Percentiles rank a stretch among this genome's conserved stretches.
Conservation (phyloP, 2,888 invertebrate genomes). For the Drosophila fungiperda region DNA sequence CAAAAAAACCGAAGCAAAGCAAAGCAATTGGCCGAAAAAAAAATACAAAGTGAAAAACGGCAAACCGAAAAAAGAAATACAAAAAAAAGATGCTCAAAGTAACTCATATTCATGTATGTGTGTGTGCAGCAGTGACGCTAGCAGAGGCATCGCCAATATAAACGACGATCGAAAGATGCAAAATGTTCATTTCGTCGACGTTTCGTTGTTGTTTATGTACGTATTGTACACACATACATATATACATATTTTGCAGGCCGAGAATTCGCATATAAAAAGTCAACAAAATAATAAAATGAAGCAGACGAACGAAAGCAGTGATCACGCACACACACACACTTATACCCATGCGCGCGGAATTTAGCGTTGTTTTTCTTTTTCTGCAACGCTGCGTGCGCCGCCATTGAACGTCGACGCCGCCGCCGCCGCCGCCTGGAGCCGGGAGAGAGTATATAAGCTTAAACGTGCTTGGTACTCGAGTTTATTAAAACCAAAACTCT, state of each 20-base stretch:
- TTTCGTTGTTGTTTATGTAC: conserved; percentile 62
- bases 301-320: conserved; percentile 76
- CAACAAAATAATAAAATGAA: conserved; percentile 79
- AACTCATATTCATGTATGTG: conserved; percentile 63
- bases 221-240: conserved; percentile 17
- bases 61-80: conserved; percentile 59
- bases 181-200: conserved; percentile 75
- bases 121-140: conserved; percentile 30
- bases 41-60: conserved; percentile 46
- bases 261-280: conserved; percentile 72
- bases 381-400: conserved; percentile 78
- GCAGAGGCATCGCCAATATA: conserved; percentile 64
- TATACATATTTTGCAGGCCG: conserved; percentile 47
- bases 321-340: conserved; percentile 44
- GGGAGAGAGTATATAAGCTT: conserved; percentile 84
- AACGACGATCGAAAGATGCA: conserved; percentile 80
- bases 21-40: conserved; percentile 52
- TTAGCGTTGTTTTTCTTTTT: conserved; percentile 48
- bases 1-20: conserved; percentile 51
- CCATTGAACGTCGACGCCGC: conserved; percentile 60
- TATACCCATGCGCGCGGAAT: conserved; percentile 39
- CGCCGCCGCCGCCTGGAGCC: conserved; percentile 16
- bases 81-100: conserved; percentile 69
- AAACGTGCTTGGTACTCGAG: conserved; percentile 85
- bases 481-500: conserved; percentile 85